These are phyloP conservation scores for Cisticola juncidis DNA, from an alignment of 2,113 vertebrate species.

Conservation along the genomic window DNA sequence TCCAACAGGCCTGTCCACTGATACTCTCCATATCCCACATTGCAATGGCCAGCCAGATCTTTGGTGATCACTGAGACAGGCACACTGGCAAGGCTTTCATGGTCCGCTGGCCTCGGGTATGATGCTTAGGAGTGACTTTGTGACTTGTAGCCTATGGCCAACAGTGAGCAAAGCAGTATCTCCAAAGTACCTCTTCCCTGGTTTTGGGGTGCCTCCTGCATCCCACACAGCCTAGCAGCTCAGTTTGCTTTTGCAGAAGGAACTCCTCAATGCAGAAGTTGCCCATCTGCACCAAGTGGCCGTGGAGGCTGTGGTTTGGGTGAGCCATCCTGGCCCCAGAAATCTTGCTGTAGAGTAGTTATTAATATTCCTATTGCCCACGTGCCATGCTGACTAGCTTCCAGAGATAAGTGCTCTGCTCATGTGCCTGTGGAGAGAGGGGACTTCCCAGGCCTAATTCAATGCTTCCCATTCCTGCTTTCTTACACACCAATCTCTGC, in stretches of 20 bases:
- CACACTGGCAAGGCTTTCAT: fast-evolving
- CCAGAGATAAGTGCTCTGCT: constrained; percentile 57
- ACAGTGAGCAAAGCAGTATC: background rate
- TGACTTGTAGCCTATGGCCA: background rate
- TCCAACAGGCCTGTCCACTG: background rate
- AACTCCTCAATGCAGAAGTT: constrained; percentile 77
- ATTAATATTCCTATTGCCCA: constrained; percentile 73
- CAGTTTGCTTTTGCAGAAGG: constrained; percentile 39
- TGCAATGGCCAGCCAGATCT: background rate
- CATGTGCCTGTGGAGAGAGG: constrained; percentile 53
- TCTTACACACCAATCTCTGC: constrained; percentile 37
- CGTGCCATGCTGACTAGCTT: constrained; percentile 64
- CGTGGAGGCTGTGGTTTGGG: constrained; percentile 62
- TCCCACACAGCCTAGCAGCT: background rate
- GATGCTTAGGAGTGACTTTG: background rate
- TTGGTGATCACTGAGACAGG: background rate
- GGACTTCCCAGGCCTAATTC: constrained; percentile 68
- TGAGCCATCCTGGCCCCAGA: constrained; percentile 69
- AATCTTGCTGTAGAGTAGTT: constrained; percentile 59
- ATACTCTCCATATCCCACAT: background rate
- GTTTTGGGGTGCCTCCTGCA: background rate
- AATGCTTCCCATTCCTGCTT: constrained; percentile 60
- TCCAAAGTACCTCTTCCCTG: background rate
- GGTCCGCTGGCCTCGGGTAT: background rate
- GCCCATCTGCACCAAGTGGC: constrained; percentile 65